Evolutionary conservation across 2,113 vertebrate genomes (phyloP).

Genomic region (Mustela lutreola): DNA sequence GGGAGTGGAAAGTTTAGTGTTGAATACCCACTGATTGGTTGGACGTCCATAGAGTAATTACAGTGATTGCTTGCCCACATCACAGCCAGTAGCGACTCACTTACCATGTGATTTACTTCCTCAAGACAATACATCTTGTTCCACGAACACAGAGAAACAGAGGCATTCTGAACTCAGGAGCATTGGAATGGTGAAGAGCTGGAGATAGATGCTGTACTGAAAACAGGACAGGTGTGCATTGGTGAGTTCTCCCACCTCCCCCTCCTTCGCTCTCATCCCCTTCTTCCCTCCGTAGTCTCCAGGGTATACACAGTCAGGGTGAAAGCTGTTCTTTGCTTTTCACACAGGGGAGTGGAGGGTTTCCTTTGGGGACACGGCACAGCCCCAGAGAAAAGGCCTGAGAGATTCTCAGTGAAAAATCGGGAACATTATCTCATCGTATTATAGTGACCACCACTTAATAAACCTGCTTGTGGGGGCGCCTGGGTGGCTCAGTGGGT

Average conservation of each 20-base stretch:
- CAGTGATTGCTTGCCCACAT: not conserved
- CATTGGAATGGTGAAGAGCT: not conserved
- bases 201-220: not conserved
- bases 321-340: not conserved
- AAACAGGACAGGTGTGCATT: not conserved
- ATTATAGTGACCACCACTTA: not conserved
- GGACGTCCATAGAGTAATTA: not conserved
- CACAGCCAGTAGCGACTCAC: not conserved
- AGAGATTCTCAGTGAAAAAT: not conserved
- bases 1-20: not conserved
- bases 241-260: not conserved
- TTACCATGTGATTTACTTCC: not conserved
- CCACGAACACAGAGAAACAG: not conserved
- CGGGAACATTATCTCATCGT: not conserved
- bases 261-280: not conserved
- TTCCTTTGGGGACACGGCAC: not conserved
- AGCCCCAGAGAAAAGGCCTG: not conserved
- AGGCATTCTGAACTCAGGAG: not conserved
- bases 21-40: not conserved
- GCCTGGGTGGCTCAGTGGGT: too few species aligned
- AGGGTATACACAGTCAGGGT: not conserved
- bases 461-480: not conserved
- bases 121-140: not conserved
- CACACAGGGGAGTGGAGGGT: not conserved
- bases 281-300: fast-evolving